phyloP scores from a whole-genome alignment of 1,140 invertebrate genomes.

The Temnothorax nylanderi region DNA sequence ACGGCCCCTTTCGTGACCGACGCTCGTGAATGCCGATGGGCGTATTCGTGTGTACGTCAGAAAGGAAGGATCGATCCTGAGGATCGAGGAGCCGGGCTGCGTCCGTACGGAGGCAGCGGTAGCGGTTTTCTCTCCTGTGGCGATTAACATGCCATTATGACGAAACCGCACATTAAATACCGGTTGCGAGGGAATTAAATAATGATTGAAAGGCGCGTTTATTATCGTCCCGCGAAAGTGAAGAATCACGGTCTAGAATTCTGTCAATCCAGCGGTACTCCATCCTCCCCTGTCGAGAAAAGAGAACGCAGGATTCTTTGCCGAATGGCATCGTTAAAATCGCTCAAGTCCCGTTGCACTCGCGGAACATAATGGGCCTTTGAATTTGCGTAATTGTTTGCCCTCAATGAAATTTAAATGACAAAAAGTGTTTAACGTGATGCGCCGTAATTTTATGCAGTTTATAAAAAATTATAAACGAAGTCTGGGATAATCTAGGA shows the following conservation, averaged over 20 bases:
- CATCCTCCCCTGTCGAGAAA: constrained; percentile 8
- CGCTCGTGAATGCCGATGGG: constrained; percentile 83
- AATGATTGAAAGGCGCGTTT: constrained; percentile 59
- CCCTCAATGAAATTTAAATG: constrained; percentile 22
- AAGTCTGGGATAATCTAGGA: background rate
- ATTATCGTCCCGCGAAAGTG: constrained; percentile 59
- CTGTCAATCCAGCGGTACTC: constrained; percentile 35
- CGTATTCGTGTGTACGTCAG: constrained; percentile 81
- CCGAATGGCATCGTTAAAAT: constrained; percentile 37
- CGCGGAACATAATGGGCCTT: background rate
- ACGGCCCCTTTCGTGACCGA: constrained; percentile 82
- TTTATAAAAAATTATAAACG: background rate
- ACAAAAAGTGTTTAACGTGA: constrained; percentile 13
- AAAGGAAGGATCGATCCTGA: constrained; percentile 72
- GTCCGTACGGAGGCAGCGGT: constrained; percentile 73
- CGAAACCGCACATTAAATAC: constrained; percentile 56
- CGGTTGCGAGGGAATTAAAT: constrained; percentile 54
- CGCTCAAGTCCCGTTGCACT: constrained; percentile 10
- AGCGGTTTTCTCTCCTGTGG: constrained; percentile 71
- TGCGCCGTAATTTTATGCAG: background rate
- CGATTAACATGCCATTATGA: constrained; percentile 67
- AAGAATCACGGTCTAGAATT: constrained; percentile 62
- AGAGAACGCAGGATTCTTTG: constrained; percentile 24
- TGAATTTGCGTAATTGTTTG: constrained; percentile 28
- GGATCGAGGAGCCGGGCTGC: constrained; percentile 59